Conservation (phyloP, 2,113 vertebrate genomes). For the Prinia subflava region DNA sequence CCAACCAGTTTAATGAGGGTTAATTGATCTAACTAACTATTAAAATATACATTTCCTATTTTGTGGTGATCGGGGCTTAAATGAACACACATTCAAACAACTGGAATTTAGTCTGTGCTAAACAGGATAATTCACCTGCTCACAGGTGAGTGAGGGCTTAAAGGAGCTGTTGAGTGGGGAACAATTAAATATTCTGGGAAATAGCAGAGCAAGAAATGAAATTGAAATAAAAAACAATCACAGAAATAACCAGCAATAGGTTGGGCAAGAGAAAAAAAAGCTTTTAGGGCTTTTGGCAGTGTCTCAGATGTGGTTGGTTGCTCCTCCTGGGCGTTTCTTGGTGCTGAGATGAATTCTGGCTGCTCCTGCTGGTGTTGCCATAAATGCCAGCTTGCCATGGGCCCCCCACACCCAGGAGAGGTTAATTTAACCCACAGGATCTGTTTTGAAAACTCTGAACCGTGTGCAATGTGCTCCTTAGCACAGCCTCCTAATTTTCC, state of each 20-base stretch:
- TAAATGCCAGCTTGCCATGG: background rate
- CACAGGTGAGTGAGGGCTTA: background rate
- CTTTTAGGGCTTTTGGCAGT: background rate
- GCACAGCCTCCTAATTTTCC: background rate
- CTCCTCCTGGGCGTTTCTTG: background rate
- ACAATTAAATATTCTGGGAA: background rate
- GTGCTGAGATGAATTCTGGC: background rate
- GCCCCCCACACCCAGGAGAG: background rate
- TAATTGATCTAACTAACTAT: slow-evolving; percentile 38
- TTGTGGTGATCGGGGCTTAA: background rate
- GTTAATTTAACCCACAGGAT: background rate
- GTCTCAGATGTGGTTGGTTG: background rate
- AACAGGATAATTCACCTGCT: background rate
- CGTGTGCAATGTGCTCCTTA: background rate
- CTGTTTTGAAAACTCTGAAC: background rate
- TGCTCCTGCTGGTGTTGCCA: background rate
- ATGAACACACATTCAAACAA: background rate
- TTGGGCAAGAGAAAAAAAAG: background rate
- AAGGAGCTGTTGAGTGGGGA: background rate
- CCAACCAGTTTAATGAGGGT: slow-evolving; percentile 40
- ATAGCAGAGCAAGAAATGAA: background rate
- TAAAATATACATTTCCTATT: background rate
- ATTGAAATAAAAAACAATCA: background rate
- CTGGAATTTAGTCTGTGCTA: background rate
- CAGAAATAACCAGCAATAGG: background rate